A percentile compares a stretch with the other conserved stretches of the same genome.
Evolutionary conservation across 2,113 vertebrate species (phyloP).

Genomic region (Hippocampus zosterae): DNA sequence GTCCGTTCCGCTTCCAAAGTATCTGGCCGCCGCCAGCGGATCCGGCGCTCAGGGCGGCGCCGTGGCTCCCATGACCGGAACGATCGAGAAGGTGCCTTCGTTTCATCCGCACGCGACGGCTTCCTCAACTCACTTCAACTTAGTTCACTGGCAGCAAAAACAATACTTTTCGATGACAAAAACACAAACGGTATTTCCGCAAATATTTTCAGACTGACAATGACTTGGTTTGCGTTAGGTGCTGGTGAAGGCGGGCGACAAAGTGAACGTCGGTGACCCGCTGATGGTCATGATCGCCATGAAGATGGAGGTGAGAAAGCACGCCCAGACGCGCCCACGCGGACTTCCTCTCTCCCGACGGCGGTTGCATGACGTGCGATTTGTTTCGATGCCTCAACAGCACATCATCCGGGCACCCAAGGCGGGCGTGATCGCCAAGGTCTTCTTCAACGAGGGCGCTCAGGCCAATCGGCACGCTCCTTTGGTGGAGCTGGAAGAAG

Average conservation of each 20-base stretch:
- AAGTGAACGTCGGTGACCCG: slow-evolving; percentile 81
- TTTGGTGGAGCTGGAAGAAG: slow-evolving; percentile 81
- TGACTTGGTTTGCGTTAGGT: slow-evolving; percentile 69
- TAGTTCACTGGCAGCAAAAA: too few relatives aligned
- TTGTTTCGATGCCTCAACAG: slow-evolving; percentile 58
- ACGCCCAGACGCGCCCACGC: not conserved
- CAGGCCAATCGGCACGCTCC: slow-evolving; percentile 83
- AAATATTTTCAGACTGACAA: not conserved
- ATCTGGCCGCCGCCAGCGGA: slow-evolving; percentile 75
- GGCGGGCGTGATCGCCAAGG: slow-evolving; percentile 83
- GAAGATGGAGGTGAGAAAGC: slow-evolving; percentile 92
- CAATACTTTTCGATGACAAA: not conserved
- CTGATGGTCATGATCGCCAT: slow-evolving; percentile 97
- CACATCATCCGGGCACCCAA: slow-evolving; percentile 88
- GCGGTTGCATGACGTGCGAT: not conserved
- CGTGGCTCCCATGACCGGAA: slow-evolving; percentile 93
- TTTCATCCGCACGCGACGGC: not conserved
- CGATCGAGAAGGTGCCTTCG: slow-evolving; percentile 88
- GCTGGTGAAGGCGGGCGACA: slow-evolving; percentile 88
- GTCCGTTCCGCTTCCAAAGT: slow-evolving; percentile 81
- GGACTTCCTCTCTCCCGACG: not conserved
- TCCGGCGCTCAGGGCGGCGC: slow-evolving; percentile 73
- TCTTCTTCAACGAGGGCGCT: slow-evolving; percentile 85
- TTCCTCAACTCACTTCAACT: too few relatives aligned
- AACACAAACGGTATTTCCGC: too few relatives aligned